phyloP scores from a whole-genome alignment of 2,113 vertebrate species.

The Atherinomorus stipes region DNA sequence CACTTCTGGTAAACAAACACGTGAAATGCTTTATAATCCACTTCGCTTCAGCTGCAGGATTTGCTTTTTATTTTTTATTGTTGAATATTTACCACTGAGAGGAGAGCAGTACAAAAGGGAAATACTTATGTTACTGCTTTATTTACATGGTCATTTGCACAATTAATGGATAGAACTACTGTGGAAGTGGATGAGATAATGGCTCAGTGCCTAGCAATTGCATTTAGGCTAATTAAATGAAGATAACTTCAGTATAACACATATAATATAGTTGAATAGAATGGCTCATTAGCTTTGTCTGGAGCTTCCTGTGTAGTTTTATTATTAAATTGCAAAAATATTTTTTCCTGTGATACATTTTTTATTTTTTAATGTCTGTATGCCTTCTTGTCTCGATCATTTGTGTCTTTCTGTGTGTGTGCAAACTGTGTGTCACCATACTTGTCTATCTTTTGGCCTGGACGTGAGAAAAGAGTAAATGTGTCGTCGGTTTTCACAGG shows the following conservation, averaged over 20 bases:
- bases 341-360: constrained; percentile 25
- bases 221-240: neutral
- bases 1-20: neutral
- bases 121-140: constrained; percentile 12
- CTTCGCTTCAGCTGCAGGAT: constrained; percentile 12
- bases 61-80: neutral
- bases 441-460: constrained; percentile 22
- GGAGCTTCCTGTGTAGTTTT: constrained; percentile 6
- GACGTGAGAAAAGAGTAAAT: neutral
- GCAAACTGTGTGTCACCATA: constrained; percentile 20
- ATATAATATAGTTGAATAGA: constrained; percentile 10
- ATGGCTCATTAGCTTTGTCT: neutral
- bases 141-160: constrained; percentile 7
- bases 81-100: constrained; percentile 16
- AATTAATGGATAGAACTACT: neutral
- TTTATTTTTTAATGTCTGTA: constrained; percentile 32
- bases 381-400: constrained; percentile 56
- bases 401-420: constrained; percentile 53
- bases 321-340: constrained; percentile 17
- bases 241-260: neutral
- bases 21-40: constrained; percentile 2
- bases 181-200: neutral
- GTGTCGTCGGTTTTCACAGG: neutral
- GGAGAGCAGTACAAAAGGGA: constrained; percentile 12
- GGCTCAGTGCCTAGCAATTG: constrained; percentile 22